Conservation (phyloP, 1,140 invertebrate genomes). For the Globodera rostochiensis region DNA sequence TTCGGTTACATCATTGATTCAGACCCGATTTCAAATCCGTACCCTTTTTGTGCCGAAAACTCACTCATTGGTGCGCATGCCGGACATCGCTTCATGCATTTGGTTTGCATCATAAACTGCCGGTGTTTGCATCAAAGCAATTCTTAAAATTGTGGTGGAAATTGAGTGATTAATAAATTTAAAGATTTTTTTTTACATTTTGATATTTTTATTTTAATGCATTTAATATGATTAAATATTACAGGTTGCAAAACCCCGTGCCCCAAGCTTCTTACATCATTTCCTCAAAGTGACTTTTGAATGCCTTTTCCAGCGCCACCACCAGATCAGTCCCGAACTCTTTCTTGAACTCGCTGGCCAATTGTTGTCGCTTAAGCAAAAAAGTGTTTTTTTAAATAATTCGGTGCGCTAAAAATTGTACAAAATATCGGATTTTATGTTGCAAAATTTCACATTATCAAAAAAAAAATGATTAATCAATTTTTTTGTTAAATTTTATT, state of each 20-base stretch:
- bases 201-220: conserved; percentile 74
- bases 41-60: conserved; percentile 70
- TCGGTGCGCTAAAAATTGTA: too few species aligned
- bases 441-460: background rate
- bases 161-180: too few species aligned
- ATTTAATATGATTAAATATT: conserved; percentile 83
- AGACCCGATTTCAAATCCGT: too few species aligned
- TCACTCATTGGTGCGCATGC: conserved; percentile 73
- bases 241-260: conserved; percentile 67
- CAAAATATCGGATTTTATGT: too few species aligned
- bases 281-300: conserved; percentile 86
- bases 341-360: conserved; percentile 81
- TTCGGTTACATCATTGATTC: too few species aligned
- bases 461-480: conserved; percentile 67
- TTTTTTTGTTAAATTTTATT: conserved; percentile 82
- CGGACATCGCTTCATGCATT: conserved; percentile 76
- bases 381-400: background rate
- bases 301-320: conserved; percentile 84
- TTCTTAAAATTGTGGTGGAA: conserved; percentile 70
- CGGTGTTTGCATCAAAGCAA: conserved; percentile 84
- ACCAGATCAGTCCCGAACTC: conserved; percentile 89
- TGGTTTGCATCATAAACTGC: conserved; percentile 83
- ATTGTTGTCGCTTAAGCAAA: conserved; percentile 74
- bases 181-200: too few species aligned
- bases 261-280: conserved; percentile 68